phyloP scores from a whole-genome alignment of 2,888 invertebrate species.

The Lymantria monacha region DNA sequence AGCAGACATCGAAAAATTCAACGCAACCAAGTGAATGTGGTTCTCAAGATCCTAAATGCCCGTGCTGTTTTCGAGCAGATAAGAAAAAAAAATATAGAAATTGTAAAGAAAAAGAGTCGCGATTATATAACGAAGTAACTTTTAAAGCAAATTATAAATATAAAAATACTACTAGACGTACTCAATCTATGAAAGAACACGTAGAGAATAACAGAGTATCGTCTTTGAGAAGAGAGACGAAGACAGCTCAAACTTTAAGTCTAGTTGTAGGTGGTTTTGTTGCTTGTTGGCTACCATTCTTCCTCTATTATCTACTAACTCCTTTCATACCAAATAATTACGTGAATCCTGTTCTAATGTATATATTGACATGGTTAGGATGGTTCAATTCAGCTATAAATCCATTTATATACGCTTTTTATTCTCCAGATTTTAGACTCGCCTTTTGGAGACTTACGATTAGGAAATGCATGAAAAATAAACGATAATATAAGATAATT shows the following conservation, averaged over 20 bases:
- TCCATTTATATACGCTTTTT: conserved; percentile 95
- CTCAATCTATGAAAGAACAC: conserved; percentile 80
- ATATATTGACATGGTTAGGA: conserved; percentile 92
- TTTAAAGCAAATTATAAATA: conserved; percentile 73
- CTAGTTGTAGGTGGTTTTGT: conserved; percentile 94
- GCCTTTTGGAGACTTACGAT: conserved; percentile 93
- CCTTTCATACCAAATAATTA: conserved; percentile 87
- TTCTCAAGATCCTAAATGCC: conserved; percentile 66
- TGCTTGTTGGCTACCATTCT: conserved; percentile 94
- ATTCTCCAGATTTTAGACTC: conserved; percentile 92
- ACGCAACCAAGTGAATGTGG: conserved; percentile 63
- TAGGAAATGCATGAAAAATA: conserved; percentile 82
- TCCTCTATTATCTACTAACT: conserved; percentile 89
- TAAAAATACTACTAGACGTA: conserved; percentile 66
- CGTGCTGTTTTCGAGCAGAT: conserved; percentile 66
- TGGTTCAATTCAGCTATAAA: conserved; percentile 96
- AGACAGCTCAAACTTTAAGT: conserved; percentile 93
- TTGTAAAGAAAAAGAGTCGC: conserved; percentile 60
- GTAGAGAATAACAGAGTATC: conserved; percentile 84
- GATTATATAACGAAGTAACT: conserved; percentile 65
- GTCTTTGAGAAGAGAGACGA: conserved; percentile 89
- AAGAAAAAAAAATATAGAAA: conserved; percentile 56
- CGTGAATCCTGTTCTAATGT: conserved; percentile 85
- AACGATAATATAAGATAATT: conserved; percentile 36
- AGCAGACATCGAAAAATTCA: conserved; percentile 60